These are phyloP conservation scores for Ophioderma brevispina DNA, from an alignment of 35 echinoderm and acorn worm species.

Conservation along the genomic window DNA sequence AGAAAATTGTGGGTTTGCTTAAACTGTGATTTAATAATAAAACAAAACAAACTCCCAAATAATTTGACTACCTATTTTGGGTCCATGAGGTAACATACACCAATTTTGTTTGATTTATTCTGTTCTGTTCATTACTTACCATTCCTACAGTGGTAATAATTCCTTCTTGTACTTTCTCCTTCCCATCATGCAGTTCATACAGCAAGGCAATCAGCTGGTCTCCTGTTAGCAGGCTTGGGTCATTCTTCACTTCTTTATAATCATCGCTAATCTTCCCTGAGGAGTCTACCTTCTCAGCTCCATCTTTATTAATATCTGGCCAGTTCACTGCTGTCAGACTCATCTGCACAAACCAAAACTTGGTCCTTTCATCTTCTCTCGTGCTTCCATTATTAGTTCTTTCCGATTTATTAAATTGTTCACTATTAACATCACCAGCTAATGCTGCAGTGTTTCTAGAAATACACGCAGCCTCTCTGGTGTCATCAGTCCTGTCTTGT, in stretches of 20 bases:
- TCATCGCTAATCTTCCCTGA: not conserved
- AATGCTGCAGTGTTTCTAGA: not conserved
- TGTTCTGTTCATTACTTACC: slow-evolving; percentile 70
- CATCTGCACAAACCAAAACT: not conserved
- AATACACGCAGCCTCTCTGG: not conserved
- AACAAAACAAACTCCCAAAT: no score
- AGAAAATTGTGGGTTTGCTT: no score
- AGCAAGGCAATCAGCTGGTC: slow-evolving; percentile 82
- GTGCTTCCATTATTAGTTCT: no score
- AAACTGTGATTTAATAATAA: no score
- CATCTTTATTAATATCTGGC: not conserved
- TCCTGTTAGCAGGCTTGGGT: slow-evolving; percentile 62
- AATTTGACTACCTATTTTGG: no score
- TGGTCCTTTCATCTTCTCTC: not conserved
- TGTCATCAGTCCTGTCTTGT: not conserved
- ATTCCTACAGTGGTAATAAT: slow-evolving; percentile 78
- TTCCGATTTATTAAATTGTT: no score
- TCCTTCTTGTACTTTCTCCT: slow-evolving; percentile 73
- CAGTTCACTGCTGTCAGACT: not conserved
- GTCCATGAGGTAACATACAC: no score
- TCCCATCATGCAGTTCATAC: slow-evolving; percentile 52
- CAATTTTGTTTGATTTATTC: no score
- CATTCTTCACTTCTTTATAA: slow-evolving; percentile 21
- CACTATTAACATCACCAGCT: not conserved
- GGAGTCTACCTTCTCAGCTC: not conserved